Conservation (phyloP, 2,888 invertebrate genomes). For the Lamellibrachia satsuma region DNA sequence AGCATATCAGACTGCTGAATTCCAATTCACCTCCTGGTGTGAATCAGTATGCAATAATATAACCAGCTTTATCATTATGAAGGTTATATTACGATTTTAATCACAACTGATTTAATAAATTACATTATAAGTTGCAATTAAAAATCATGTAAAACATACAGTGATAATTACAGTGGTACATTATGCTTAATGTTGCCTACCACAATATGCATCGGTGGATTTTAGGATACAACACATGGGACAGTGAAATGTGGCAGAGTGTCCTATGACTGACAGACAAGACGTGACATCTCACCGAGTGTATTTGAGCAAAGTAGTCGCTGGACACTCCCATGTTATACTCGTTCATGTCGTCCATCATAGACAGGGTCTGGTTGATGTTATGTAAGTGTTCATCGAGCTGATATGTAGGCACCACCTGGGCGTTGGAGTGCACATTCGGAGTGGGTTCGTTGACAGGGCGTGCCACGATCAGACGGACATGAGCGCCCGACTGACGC, state of each 20-base stretch:
- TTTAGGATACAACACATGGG: too few relatives aligned
- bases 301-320: slow-evolving; percentile 23
- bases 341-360: slow-evolving; percentile 23
- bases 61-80: background rate
- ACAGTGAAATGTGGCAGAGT: too few relatives aligned
- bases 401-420: slow-evolving; percentile 88
- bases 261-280: too few relatives aligned
- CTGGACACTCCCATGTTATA: slow-evolving; percentile 25
- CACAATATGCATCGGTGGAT: background rate
- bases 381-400: slow-evolving; percentile 80
- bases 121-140: background rate
- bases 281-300: background rate
- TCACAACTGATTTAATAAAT: background rate
- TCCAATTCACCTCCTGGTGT: background rate
- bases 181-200: background rate
- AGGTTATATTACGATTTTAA: background rate
- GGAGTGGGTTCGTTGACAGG: slow-evolving; percentile 53
- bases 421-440: slow-evolving; percentile 73
- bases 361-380: slow-evolving; percentile 38
- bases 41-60: background rate
- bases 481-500: slow-evolving; percentile 93
- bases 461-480: slow-evolving; percentile 91
- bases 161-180: background rate
- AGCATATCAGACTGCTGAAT: background rate
- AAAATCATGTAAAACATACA: background rate